Evolutionary conservation across 2,888 invertebrate genomes (phyloP), one percentile per base, ranked within the genome.

Genomic region (Toxonevra muliebris): DNA sequence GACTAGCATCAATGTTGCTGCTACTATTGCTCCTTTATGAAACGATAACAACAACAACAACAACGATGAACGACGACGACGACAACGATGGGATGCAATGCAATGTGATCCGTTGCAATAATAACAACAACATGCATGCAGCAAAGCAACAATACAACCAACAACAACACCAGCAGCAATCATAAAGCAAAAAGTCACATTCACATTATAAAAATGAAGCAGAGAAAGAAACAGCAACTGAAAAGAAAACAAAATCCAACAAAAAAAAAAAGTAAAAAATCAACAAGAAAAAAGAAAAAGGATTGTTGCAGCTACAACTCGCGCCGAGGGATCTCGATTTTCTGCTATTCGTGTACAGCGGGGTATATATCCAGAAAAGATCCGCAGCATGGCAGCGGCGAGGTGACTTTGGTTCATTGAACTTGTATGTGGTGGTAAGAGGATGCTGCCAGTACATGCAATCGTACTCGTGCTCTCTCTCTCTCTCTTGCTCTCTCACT

Each of bases 151-250:
- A 19, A 54, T 15, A 4, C 1, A 30, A 53, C 65, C 20, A 65
- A 48, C n/a, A 41, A 65, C 57, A 65, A 65, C 68, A 71, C 15
- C 19, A 17, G 2, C 54, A n/a, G 15, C 11, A 12, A 54, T 4
- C 12, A 17, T 15, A 19, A 54, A 12, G 19, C n/a, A 4, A 48
- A 48, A 48, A 48, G 15, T 13, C 41, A 52, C 52, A 52, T 41
- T 61, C 48, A 61, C 55, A 55, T 41, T 52, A 40, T 30, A 30
- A 30, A 30, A 7, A 2, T 30, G 30, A 30, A 30, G 30, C 30
- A 30, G 7, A 30, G 30, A 7, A 30, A 7, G 30, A 30, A 30
- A 7, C 3, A 52, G 52, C 19, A 3, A 57, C 58, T 43, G 66
- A 61, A 61, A 58, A 52, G 52, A 48, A 50, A 65, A 30, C 2